phyloP scores from a whole-genome alignment of 2,113 vertebrate genomes.

The Oreocharis arfaki region DNA sequence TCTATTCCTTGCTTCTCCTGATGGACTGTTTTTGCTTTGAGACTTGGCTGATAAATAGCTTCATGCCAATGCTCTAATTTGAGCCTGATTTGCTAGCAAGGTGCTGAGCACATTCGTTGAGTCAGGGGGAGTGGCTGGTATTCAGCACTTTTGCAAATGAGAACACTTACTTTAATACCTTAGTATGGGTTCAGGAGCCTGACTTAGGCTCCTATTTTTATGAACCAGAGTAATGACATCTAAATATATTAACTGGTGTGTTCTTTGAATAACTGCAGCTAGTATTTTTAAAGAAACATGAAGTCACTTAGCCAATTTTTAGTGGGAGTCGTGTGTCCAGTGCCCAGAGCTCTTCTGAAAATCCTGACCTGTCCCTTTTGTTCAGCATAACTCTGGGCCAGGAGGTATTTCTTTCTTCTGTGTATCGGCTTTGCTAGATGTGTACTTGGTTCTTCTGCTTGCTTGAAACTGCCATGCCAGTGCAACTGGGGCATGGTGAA shows the following conservation, averaged over 20 bases:
- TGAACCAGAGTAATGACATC: neutral
- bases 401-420: neutral
- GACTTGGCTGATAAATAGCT: neutral
- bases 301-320: neutral
- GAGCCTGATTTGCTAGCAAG: neutral
- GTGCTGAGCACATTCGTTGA: neutral
- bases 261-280: neutral
- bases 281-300: neutral
- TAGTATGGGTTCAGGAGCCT: neutral
- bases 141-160: slow-evolving; percentile 38
- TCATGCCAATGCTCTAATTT: neutral
- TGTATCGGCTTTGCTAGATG: neutral
- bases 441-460: neutral
- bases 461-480: neutral
- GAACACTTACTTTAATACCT: neutral
- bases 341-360: neutral
- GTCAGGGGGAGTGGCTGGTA: slow-evolving; percentile 14
- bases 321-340: neutral
- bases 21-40: neutral
- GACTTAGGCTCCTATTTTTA: slow-evolving; percentile 28
- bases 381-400: neutral
- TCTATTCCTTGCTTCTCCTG: neutral
- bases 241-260: neutral
- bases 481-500: neutral
- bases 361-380: neutral